phyloP scores from a whole-genome alignment of 2,797 vertebrate species.

The Gymnothorax javanicus region DNA sequence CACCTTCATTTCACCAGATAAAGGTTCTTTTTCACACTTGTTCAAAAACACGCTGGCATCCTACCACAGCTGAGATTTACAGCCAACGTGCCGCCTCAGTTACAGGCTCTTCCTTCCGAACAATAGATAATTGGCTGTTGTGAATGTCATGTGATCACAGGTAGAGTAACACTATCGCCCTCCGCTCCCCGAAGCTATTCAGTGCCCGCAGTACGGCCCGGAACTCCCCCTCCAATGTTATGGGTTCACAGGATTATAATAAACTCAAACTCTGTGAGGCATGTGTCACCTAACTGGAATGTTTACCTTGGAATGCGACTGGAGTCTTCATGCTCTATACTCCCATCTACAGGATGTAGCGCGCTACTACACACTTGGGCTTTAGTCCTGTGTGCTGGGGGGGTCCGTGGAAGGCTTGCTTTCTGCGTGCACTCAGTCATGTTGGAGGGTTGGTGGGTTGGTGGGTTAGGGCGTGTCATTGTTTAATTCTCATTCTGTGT shows the following conservation, averaged over 20 bases:
- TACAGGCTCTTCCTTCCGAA: neutral
- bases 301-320: neutral
- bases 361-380: neutral
- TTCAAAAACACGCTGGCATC: neutral
- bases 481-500: neutral
- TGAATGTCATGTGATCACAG: slow-evolving; percentile 15
- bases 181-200: neutral
- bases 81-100: neutral
- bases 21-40: neutral
- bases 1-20: neutral
- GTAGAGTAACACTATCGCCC: slow-evolving; percentile 22
- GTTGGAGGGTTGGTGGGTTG: too few species aligned
- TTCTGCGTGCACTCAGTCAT: neutral
- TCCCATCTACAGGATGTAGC: neutral
- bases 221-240: neutral
- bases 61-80: neutral
- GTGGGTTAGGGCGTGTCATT: too few species aligned
- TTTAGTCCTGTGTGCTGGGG: neutral
- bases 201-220: neutral
- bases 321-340: neutral
- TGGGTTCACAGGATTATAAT: slow-evolving; percentile 11
- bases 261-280: slow-evolving; percentile 3
- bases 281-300: slow-evolving; percentile 20
- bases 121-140: slow-evolving; percentile 18
- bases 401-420: neutral